These are phyloP conservation scores for Drosophila bocqueti DNA, from an alignment of 1,140 invertebrate species.

Conservation along the genomic window DNA sequence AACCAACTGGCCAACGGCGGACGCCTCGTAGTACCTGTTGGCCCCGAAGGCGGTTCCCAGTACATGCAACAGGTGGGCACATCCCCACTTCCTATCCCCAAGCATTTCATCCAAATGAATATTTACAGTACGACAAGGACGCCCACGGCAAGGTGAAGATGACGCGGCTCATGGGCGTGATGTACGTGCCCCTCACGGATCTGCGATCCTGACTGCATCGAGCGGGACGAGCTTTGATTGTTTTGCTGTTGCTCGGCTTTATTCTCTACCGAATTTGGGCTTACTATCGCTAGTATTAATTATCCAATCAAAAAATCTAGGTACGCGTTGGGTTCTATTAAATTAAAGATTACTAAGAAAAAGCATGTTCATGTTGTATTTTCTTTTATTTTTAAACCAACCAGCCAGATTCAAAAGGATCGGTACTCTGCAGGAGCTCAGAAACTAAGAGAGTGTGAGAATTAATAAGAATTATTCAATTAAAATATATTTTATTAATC, in stretches of 20 bases:
- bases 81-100: background rate
- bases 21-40: slow-evolving; percentile 96
- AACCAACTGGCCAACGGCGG: slow-evolving; percentile 92
- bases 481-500: too few relatives aligned
- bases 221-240: slow-evolving; percentile 27
- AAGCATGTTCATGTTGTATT: background rate
- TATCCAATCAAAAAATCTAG: slow-evolving; percentile 11
- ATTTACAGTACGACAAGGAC: slow-evolving; percentile 93
- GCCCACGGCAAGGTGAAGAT: slow-evolving; percentile 91
- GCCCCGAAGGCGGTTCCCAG: slow-evolving; percentile 92
- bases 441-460: too few relatives aligned
- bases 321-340: slow-evolving; percentile 21
- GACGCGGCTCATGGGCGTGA: slow-evolving; percentile 96
- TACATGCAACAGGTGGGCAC: slow-evolving; percentile 89
- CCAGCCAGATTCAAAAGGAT: background rate
- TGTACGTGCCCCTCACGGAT: slow-evolving; percentile 98
- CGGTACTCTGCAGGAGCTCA: too few relatives aligned
- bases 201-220: slow-evolving; percentile 71
- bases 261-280: slow-evolving; percentile 47
- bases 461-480: too few relatives aligned
- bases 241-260: slow-evolving; percentile 41
- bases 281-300: slow-evolving; percentile 34
- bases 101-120: background rate
- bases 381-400: background rate
- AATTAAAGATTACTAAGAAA: slow-evolving; percentile 18